A percentile compares a stretch with the other conserved stretches of the same genome.
phyloP scores from a whole-genome alignment of 2,113 vertebrate species.

The Ariopsis seemanni region DNA sequence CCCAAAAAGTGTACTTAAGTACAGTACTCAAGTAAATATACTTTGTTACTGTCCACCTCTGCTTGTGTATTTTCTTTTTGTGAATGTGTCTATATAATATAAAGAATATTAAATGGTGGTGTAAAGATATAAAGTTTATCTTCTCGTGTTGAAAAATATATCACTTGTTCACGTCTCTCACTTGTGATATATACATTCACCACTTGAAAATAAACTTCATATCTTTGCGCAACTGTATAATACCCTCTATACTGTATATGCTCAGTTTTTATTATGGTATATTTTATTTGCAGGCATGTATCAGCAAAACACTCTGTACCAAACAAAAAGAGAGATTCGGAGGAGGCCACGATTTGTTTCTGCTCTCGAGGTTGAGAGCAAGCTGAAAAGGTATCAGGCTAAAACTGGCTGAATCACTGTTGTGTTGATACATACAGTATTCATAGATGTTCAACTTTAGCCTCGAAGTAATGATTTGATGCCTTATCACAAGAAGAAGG shows the following conservation, averaged over 20 bases:
- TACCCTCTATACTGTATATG: not conserved
- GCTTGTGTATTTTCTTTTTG: too few relatives aligned
- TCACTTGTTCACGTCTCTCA: too few relatives aligned
- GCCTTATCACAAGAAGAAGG: not conserved
- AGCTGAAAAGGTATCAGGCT: slow-evolving; percentile 63
- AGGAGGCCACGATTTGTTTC: slow-evolving; percentile 87
- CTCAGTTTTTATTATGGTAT: not conserved
- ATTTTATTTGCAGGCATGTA: slow-evolving; percentile 73
- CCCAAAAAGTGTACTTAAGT: too few relatives aligned
- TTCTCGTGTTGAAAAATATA: too few relatives aligned
- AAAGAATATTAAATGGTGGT: too few relatives aligned
- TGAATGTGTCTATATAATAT: too few relatives aligned
- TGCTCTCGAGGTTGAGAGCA: slow-evolving; percentile 73
- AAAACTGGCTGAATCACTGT: not conserved
- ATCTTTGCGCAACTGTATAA: not conserved
- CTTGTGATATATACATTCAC: too few relatives aligned
- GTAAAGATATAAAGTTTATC: too few relatives aligned
- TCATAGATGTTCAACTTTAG: not conserved
- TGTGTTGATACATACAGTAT: not conserved
- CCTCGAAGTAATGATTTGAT: not conserved
- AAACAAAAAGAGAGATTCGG: slow-evolving; percentile 75
- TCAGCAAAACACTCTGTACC: slow-evolving; percentile 76
- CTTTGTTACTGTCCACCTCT: too few relatives aligned
- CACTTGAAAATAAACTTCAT: too few relatives aligned
- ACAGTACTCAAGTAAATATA: too few relatives aligned